Base-by-base conservation (phyloP, 2,888 invertebrate genomes). In the Quadriops clusia region DNA sequence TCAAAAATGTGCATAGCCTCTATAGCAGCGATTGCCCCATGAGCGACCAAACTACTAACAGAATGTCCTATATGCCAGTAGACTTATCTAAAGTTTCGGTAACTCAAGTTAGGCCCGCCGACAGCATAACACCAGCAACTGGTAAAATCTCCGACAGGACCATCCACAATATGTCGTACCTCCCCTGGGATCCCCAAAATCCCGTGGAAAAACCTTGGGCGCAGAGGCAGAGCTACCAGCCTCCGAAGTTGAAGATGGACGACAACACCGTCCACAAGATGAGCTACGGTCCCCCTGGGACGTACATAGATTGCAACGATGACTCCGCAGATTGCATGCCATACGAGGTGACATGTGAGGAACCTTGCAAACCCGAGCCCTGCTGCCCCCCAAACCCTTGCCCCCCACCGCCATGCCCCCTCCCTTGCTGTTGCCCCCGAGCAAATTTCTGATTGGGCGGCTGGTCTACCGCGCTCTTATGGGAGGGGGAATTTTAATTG, bases 211-310 rank as follows among this genome's bases (percentile, higher is more conserved):
- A 53, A 47, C 61, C 65, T 2, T 65, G 64, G 63, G 59, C 60
- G 5, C 45, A 49, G n/a, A 60, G 53, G 32, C 47, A 46, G 1
- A 51, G 51, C 33, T 68, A 63, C 34, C 50, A 49, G 30, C 64
- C 61, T 27, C 58, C 64, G 1, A 51, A 51, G 12, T 39, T 59
- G 10, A 54, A 63, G 13, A 58, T 68, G 58, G 56, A 76, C 35
- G 67, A 67, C 34, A 67, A 71, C 6, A 77, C 77, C 0, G 59
- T 74, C 0, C 74, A 77, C 45, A 64, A 64, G 23, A 61, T 72
- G 24, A 75, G 74, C 42, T 76, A 70, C 57, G 53, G 66, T 40
- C 68, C 72, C 2, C 73, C 73, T 1, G 73, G 73, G 29, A 66
- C 67, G 36, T 72, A 67, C 46, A 63, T 68, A 0, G 64, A 71